phyloP scores from a whole-genome alignment of 2,113 vertebrate genomes.

The Procavia capensis region DNA sequence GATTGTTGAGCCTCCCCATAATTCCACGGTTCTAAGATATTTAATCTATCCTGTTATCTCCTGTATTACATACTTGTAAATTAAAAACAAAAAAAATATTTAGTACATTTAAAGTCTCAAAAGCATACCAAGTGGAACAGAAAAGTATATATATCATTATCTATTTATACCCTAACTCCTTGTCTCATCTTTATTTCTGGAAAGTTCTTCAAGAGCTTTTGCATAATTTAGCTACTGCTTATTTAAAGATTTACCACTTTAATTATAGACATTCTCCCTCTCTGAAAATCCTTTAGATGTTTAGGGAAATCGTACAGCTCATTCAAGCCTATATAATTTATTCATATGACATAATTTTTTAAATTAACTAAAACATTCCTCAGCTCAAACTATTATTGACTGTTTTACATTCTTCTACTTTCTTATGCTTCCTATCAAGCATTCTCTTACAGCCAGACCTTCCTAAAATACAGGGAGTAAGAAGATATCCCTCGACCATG shows the following conservation, averaged over 20 bases:
- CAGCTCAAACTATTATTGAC: conserved; percentile 5
- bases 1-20: background rate
- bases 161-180: background rate
- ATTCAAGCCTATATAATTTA: conserved; percentile 50
- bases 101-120: conserved; percentile 3
- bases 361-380: conserved; percentile 44
- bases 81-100: no score
- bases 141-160: background rate
- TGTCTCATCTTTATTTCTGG: conserved; percentile 54
- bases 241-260: conserved; percentile 62
- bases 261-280: conserved; percentile 60
- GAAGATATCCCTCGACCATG: background rate
- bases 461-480: background rate
- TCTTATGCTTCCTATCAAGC: background rate
- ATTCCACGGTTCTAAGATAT: background rate
- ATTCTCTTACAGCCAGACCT: background rate
- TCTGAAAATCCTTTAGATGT: conserved; percentile 70
- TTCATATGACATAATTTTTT: conserved; percentile 54
- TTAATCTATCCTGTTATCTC: background rate
- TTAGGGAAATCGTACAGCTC: conserved; percentile 33
- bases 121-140: conserved; percentile 8
- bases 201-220: conserved; percentile 60
- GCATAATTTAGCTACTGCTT: conserved; percentile 63
- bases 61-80: background rate
- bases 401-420: conserved; percentile 8